Conservation (phyloP, 2,888 invertebrate species). For the Ormyrus pomaceus region DNA sequence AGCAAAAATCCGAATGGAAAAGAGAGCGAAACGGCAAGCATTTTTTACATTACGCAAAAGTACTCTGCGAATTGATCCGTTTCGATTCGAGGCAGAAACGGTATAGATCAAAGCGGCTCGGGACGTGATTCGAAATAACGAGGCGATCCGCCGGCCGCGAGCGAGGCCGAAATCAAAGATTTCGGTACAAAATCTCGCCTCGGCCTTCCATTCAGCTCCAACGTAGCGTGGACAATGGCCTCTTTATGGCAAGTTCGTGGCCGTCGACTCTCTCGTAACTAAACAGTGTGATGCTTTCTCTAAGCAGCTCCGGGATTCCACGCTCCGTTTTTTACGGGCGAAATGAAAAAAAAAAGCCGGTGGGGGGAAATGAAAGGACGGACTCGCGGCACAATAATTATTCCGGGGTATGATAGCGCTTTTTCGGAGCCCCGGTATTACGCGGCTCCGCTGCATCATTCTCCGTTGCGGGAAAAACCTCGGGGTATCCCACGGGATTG, state of each 20-base stretch:
- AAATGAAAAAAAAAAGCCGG: background rate
- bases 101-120: too few relatives aligned
- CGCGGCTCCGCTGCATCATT: conserved; percentile 42
- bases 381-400: conserved; percentile 44
- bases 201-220: background rate
- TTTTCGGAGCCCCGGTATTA: conserved; percentile 34
- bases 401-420: conserved; percentile 23
- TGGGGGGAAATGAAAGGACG: conserved; percentile 3
- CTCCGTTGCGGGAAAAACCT: conserved; percentile 34
- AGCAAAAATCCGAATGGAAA: too few relatives aligned
- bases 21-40: too few relatives aligned
- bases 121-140: too few relatives aligned
- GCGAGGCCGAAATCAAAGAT: conserved; percentile 20
- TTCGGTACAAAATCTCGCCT: conserved; percentile 21
- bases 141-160: too few relatives aligned
- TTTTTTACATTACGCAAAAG: too few relatives aligned
- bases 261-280: background rate
- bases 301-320: too few relatives aligned
- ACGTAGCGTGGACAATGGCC: conserved; percentile 16
- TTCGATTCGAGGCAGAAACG: too few relatives aligned
- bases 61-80: too few relatives aligned
- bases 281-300: too few relatives aligned
- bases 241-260: conserved; percentile 7
- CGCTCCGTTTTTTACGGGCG: background rate
- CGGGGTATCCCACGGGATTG: conserved; percentile 38